Conservation (phyloP, 2,888 invertebrate species). For the Xylota segnis region DNA sequence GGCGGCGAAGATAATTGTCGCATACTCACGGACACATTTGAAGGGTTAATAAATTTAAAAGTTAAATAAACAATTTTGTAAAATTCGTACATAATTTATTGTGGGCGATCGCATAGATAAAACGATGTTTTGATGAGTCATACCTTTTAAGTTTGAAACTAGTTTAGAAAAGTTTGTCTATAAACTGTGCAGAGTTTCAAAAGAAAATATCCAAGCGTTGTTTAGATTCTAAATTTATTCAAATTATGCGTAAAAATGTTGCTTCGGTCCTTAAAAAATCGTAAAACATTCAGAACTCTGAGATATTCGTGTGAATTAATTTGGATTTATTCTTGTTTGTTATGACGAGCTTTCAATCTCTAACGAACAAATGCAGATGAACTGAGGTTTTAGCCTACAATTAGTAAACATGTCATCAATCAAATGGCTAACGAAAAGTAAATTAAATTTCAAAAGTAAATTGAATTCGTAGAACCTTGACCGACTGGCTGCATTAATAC, state of each 20-base stretch:
- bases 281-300: background rate
- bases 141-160: background rate
- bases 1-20: background rate
- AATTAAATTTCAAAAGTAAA: background rate
- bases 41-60: background rate
- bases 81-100: too few species aligned
- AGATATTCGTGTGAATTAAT: background rate
- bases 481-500: background rate
- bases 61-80: too few species aligned
- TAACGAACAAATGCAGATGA: background rate
- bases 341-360: background rate
- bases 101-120: too few species aligned
- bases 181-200: background rate
- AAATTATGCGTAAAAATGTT: background rate
- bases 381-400: background rate
- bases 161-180: background rate
- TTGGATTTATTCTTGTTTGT: background rate
- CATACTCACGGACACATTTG: background rate
- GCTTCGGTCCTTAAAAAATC: background rate
- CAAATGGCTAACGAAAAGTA: background rate
- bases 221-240: too few species aligned
- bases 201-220: too few species aligned
- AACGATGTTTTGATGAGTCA: background rate
- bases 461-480: background rate
- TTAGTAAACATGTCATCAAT: too few species aligned